Evolutionary conservation across 2,888 invertebrate species (phyloP).

Genomic region (Gymnosoma rotundatum): DNA sequence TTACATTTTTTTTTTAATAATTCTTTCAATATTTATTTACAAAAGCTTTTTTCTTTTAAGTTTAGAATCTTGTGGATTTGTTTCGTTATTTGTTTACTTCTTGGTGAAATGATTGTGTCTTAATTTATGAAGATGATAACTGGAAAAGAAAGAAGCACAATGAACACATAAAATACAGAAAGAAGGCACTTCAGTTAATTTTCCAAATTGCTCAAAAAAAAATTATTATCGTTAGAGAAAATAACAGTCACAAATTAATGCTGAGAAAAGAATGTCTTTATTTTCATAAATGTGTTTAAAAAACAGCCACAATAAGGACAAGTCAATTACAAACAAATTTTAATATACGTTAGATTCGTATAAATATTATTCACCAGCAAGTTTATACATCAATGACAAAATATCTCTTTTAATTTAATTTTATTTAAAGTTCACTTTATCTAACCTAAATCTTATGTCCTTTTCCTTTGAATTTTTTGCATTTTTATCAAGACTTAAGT

Average conservation of each 20-base stretch:
- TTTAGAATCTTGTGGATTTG: background rate
- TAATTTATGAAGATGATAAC: slow-evolving; percentile 34
- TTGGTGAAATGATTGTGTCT: slow-evolving; percentile 21
- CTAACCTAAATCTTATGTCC: too few relatives aligned
- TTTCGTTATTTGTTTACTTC: slow-evolving; percentile 8
- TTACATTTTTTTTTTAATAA: background rate
- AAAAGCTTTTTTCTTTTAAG: slow-evolving; percentile 1
- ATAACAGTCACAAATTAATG: slow-evolving; percentile 1
- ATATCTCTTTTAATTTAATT: too few relatives aligned
- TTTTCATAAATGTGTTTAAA: too few relatives aligned
- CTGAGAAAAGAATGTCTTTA: too few relatives aligned
- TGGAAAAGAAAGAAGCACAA: background rate
- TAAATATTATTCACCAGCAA: too few relatives aligned
- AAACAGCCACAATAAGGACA: too few relatives aligned
- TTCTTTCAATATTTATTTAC: slow-evolving; percentile 12
- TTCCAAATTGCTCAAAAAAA: slow-evolving; percentile 7
- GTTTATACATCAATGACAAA: too few relatives aligned
- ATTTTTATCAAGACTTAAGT: too few relatives aligned
- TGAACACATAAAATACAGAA: background rate
- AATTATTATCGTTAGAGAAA: background rate
- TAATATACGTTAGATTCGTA: too few relatives aligned
- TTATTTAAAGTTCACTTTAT: too few relatives aligned
- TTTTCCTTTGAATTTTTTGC: too few relatives aligned
- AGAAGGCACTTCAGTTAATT: slow-evolving; percentile 1
- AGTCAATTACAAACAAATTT: too few relatives aligned